phyloP scores from a whole-genome alignment of 2,113 vertebrate species.

The Sclerurus mexicanus region DNA sequence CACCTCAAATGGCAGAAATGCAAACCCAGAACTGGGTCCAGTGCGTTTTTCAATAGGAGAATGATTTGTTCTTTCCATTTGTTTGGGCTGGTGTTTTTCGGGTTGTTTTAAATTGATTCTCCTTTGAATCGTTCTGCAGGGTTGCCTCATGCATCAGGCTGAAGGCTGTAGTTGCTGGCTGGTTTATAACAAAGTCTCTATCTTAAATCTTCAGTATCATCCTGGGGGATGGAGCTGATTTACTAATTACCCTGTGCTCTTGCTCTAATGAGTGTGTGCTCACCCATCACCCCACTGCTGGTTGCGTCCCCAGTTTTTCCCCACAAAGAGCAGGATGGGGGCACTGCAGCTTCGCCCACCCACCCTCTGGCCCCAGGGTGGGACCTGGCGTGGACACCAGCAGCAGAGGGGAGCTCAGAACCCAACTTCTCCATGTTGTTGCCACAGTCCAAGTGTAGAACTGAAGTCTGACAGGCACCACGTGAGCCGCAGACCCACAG shows the following conservation, averaged over 20 bases:
- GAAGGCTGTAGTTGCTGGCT: neutral
- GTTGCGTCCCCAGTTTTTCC: neutral
- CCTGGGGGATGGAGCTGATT: neutral
- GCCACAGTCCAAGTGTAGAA: accelerated
- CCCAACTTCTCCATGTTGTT: neutral
- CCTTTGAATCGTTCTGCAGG: neutral
- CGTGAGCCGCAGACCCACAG: neutral
- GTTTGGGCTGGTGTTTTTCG: neutral
- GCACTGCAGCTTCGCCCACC: neutral
- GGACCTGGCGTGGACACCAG: accelerated
- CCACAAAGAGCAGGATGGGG: neutral
- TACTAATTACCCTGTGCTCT: neutral
- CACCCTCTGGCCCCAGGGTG: neutral
- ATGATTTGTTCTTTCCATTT: neutral
- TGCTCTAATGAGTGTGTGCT: neutral
- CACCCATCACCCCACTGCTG: neutral
- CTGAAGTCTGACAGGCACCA: neutral
- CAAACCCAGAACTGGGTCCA: neutral
- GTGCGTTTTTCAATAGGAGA: neutral
- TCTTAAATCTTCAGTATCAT: neutral
- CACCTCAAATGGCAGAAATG: neutral
- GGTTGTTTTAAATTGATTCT: neutral
- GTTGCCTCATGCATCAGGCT: neutral
- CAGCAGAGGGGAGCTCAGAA: neutral
- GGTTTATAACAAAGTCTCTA: neutral